phyloP scores from a whole-genome alignment of 2,797 vertebrate genomes.

The Loriculus beryllinus region DNA sequence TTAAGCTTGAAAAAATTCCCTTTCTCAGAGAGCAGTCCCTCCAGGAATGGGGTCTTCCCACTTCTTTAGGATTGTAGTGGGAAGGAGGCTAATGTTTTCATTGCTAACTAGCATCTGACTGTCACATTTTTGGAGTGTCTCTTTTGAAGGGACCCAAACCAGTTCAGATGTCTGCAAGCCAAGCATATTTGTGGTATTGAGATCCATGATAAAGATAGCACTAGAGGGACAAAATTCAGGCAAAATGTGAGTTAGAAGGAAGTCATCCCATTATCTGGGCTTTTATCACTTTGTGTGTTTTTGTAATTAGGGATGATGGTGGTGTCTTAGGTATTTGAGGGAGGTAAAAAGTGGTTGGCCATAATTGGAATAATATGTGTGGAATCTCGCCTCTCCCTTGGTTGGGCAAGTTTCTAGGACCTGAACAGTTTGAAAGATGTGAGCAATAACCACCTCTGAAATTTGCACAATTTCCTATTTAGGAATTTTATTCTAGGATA shows the following conservation, averaged over 20 bases:
- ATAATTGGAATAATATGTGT: constrained; percentile 17
- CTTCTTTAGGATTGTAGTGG: neutral
- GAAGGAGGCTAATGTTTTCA: neutral
- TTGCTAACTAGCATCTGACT: neutral
- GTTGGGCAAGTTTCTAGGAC: neutral
- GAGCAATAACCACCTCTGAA: neutral
- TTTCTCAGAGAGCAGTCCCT: neutral
- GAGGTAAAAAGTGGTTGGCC: neutral
- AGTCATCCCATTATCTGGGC: neutral
- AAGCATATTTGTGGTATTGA: neutral
- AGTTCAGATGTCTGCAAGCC: neutral
- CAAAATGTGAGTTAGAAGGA: neutral
- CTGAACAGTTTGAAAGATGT: neutral
- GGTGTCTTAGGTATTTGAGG: neutral
- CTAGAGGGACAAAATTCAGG: neutral
- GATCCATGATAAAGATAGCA: neutral
- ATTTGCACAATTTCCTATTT: neutral
- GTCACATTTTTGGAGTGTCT: neutral
- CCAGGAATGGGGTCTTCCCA: neutral
- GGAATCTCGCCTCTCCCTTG: neutral
- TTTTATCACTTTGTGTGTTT: neutral
- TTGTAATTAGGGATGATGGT: neutral
- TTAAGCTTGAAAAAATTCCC: neutral
- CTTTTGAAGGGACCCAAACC: neutral
- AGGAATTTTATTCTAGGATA: neutral